Evolutionary conservation across 1,140 invertebrate species (phyloP).

Genomic region (Metaphire vulgaris): DNA sequence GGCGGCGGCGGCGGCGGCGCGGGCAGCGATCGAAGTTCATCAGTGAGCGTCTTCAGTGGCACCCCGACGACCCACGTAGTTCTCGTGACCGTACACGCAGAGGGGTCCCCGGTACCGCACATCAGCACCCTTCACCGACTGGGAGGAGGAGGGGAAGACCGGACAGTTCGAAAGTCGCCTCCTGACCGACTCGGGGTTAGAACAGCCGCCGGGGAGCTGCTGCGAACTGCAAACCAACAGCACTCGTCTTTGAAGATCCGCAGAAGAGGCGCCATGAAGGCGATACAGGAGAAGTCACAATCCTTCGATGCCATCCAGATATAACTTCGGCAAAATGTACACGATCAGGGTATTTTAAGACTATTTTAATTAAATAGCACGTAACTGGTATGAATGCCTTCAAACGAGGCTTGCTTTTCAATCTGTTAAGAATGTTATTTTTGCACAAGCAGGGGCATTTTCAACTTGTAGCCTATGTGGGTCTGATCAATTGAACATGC

Average conservation of each 20-base stretch:
- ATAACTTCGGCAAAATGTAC: no score
- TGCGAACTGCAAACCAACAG: not conserved
- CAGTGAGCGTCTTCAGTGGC: not conserved
- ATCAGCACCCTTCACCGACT: not conserved
- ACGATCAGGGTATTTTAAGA: no score
- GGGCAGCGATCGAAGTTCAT: not conserved
- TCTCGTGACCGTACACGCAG: not conserved
- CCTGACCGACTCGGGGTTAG: not conserved
- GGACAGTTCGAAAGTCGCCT: not conserved
- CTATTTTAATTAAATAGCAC: no score
- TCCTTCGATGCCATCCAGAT: conserved; percentile 11
- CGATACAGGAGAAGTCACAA: conserved; percentile 18
- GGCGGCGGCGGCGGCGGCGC: not conserved
- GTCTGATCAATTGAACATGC: no score
- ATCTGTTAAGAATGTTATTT: no score
- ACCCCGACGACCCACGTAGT: not conserved
- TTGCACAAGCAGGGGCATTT: no score
- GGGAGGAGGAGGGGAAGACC: no score
- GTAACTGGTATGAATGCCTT: no score
- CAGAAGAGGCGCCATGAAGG: conserved; percentile 13
- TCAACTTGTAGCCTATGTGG: no score
- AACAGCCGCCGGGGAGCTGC: no score
- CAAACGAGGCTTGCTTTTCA: no score
- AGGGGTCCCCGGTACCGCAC: not conserved
- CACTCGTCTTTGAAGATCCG: conserved; percentile 16